Conservation (phyloP, 2,888 invertebrate genomes). For the Drosophila dives region DNA sequence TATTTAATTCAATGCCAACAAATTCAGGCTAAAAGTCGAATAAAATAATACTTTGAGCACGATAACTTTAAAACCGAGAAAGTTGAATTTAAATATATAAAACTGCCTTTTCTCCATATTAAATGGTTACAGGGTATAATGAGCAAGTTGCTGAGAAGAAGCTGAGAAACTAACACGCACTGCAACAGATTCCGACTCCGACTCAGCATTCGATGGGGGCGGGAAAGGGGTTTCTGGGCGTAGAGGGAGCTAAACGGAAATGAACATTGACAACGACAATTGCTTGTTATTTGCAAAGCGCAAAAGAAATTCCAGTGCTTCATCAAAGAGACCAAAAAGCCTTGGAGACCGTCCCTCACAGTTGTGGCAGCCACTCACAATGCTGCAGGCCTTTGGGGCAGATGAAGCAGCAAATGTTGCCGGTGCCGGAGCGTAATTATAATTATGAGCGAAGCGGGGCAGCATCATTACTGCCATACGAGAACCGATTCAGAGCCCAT, state of each 20-base stretch:
- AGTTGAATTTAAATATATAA: not conserved
- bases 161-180: constrained; percentile 54
- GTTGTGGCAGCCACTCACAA: constrained; percentile 7
- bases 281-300: constrained; percentile 82
- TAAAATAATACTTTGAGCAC: too few species aligned
- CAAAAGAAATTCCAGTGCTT: constrained; percentile 65
- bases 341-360: constrained; percentile 21
- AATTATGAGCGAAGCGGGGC: constrained; percentile 71
- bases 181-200: not conserved
- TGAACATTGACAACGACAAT: constrained; percentile 83
- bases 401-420: constrained; percentile 4
- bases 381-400: constrained; percentile 8
- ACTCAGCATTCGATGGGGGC: not conserved
- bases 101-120: too few species aligned
- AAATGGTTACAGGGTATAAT: not conserved
- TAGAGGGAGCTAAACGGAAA: constrained; percentile 74
- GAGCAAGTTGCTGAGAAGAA: constrained; percentile 13
- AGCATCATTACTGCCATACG: constrained; percentile 73
- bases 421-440: constrained; percentile 65
- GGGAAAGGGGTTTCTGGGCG: not conserved
- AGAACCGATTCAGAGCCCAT: constrained; percentile 62
- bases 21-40: not conserved
- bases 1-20: not conserved
- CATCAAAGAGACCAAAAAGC: constrained; percentile 48
- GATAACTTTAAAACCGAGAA: too few species aligned